A percentile compares a stretch with the other conserved stretches of the same genome.
Conservation (phyloP, 2,888 invertebrate genomes). For the Syrphus vitripennis region DNA sequence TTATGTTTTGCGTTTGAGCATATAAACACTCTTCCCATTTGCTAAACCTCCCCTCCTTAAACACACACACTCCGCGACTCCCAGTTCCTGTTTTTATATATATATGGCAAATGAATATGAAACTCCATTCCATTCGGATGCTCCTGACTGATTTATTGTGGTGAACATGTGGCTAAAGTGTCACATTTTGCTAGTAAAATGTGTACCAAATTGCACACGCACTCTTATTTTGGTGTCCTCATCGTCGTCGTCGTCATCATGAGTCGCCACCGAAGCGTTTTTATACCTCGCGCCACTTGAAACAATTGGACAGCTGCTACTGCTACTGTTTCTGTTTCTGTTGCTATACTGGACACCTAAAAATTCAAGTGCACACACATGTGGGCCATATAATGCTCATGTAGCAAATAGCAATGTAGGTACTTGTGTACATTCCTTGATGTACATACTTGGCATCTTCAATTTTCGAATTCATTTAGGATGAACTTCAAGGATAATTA, state of each 20-base stretch:
- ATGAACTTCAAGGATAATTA: conserved; percentile 58
- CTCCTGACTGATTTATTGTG: conserved; percentile 66
- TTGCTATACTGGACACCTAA: conserved; percentile 45
- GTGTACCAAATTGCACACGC: conserved; percentile 31
- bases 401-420: background rate
- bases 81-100: background rate
- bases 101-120: background rate
- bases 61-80: background rate
- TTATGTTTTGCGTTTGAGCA: conserved; percentile 50
- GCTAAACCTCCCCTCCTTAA: background rate
- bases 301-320: conserved; percentile 53
- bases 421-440: background rate
- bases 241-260: background rate
- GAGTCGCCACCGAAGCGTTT: conserved; percentile 28
- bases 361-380: conserved; percentile 48
- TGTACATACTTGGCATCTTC: conserved; percentile 56
- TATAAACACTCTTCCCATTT: conserved; percentile 41
- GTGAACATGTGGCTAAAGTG: conserved; percentile 69
- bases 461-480: conserved; percentile 58
- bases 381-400: background rate
- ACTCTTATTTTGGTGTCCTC: background rate
- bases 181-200: conserved; percentile 59
- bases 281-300: conserved; percentile 59
- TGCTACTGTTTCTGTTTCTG: background rate
- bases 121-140: conserved; percentile 41